Evolutionary conservation across 2,888 invertebrate genomes (phyloP).

Genomic region (Polymixis lichenea): DNA sequence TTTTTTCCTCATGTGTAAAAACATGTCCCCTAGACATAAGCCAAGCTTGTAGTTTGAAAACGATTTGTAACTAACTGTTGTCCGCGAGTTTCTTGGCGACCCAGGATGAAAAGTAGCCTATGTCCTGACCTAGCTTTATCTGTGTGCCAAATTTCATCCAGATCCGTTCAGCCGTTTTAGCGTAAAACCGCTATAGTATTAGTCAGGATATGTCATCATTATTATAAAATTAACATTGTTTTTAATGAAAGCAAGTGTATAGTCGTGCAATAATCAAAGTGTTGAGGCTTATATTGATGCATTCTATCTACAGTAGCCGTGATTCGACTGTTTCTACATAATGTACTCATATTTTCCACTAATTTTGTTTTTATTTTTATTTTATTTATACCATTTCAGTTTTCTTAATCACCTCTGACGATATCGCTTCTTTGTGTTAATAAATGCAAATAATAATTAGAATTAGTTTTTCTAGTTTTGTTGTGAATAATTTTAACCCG

Average conservation of each 20-base stretch:
- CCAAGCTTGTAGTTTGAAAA: no score
- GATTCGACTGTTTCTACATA: conserved; percentile 67
- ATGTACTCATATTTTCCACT: conserved; percentile 74
- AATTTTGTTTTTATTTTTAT: conserved; percentile 70
- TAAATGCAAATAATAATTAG: conserved; percentile 18
- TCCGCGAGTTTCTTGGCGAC: no score
- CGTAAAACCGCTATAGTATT: no score
- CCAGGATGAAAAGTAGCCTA: no score
- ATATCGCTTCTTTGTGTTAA: conserved; percentile 44
- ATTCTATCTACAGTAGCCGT: conserved; percentile 69
- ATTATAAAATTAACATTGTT: not conserved
- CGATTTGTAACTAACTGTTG: no score
- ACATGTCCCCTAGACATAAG: no score
- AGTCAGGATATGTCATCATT: not conserved
- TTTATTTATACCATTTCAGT: conserved; percentile 49
- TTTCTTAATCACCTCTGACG: conserved; percentile 61
- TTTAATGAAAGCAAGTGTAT: not conserved
- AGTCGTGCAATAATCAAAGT: conserved; percentile 46
- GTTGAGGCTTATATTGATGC: conserved; percentile 71
- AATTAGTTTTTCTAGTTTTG: not conserved
- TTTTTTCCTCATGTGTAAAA: no score
- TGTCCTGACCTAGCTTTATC: no score
- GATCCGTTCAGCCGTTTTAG: no score
- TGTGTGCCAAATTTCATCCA: no score
- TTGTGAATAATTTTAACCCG: conserved; percentile 16